A percentile compares a stretch with the other conserved stretches of the same genome.
Conservation (phyloP, 2,888 invertebrate species). For the Stenotaenia linearis region DNA sequence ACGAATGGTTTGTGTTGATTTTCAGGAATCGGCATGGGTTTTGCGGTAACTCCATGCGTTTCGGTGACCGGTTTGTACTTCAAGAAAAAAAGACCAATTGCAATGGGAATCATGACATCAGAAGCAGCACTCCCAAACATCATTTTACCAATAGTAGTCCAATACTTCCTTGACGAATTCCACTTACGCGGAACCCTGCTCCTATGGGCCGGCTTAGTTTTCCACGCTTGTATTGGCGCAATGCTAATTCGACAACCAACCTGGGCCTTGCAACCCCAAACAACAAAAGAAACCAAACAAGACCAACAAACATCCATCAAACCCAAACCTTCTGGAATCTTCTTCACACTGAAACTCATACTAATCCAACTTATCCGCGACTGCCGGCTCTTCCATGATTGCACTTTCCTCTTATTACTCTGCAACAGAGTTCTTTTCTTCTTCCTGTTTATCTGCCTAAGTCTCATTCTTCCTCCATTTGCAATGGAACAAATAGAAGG, state of each 20-base stretch:
- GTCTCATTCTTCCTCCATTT: neutral
- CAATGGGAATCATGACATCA: neutral
- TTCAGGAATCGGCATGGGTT: neutral
- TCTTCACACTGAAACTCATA: too few relatives aligned
- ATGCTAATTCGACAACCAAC: neutral
- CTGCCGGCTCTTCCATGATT: neutral
- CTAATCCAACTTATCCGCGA: neutral
- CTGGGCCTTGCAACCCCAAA: neutral
- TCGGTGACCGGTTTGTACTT: neutral
- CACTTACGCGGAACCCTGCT: neutral
- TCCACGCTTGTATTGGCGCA: neutral
- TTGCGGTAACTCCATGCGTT: neutral
- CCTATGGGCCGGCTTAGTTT: neutral
- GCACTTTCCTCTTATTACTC: neutral
- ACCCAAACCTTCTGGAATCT: too few relatives aligned
- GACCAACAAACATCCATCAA: too few relatives aligned
- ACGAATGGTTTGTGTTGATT: neutral
- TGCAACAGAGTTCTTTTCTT: neutral
- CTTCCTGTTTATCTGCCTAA: neutral
- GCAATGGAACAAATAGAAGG: neutral
- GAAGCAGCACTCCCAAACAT: neutral
- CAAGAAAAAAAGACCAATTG: neutral
- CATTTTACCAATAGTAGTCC: neutral
- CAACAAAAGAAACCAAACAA: neutral
- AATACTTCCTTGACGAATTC: neutral